Percentiles rank a stretch among this genome's conserved stretches.
These are phyloP conservation scores for Nebria brevicollis DNA, from an alignment of 2,888 invertebrate genomes.

Conservation along the genomic window DNA sequence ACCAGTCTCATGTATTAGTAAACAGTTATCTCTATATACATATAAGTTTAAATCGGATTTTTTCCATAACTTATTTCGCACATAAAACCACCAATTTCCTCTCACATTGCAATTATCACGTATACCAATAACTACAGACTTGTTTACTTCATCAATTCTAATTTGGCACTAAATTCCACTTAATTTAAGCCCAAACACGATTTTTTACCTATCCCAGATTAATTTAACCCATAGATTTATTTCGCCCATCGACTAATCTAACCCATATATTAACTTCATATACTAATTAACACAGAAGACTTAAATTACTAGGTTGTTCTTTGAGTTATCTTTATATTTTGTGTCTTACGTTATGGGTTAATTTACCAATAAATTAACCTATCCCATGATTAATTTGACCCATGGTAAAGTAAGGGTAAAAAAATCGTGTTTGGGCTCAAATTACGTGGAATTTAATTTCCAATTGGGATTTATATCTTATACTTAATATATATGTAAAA, in stretches of 20 bases:
- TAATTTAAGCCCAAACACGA: background rate
- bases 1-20: conserved; percentile 61
- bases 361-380: background rate
- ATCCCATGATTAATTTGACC: background rate
- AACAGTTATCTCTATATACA: conserved; percentile 56
- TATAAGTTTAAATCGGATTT: background rate
- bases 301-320: no score
- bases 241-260: background rate
- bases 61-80: background rate
- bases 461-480: background rate
- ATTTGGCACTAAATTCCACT: background rate
- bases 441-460: background rate
- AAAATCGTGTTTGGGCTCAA: background rate
- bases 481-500: no score
- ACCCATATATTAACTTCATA: background rate
- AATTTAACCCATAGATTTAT: background rate
- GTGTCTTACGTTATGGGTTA: no score
- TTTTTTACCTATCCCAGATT: background rate
- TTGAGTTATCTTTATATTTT: no score
- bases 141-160: background rate
- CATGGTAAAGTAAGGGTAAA: background rate
- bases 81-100: background rate
- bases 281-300: no score
- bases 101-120: background rate
- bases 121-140: background rate